Conservation (phyloP, 2,113 vertebrate species). For the Oophaga pumilio region DNA sequence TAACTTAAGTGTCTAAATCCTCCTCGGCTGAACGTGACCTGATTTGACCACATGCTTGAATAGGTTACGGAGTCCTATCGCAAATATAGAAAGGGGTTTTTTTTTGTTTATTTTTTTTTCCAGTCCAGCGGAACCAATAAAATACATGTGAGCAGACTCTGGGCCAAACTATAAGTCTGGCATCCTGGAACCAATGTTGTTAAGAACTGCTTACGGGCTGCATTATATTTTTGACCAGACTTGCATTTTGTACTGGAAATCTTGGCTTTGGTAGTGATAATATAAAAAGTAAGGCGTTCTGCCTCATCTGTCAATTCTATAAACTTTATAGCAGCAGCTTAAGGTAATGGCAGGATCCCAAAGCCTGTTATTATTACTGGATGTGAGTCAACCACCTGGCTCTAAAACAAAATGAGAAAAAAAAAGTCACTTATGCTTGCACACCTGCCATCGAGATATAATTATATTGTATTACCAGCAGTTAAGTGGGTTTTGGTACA, state of each 20-base stretch:
- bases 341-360: constrained; percentile 69
- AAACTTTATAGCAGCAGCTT: constrained; percentile 76
- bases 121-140: constrained; percentile 11
- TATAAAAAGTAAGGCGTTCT: constrained; percentile 62
- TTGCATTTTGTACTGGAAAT: constrained; percentile 58
- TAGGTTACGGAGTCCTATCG: too few species aligned
- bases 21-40: not conserved
- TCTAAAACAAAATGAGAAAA: constrained; percentile 66
- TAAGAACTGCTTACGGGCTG: constrained; percentile 12
- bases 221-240: constrained; percentile 38
- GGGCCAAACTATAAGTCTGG: constrained; percentile 52
- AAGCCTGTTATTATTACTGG: constrained; percentile 78
- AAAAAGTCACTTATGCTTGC: constrained; percentile 70
- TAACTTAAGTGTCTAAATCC: not conserved
- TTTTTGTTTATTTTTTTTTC: not conserved
- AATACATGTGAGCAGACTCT: constrained; percentile 36
- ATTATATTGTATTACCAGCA: constrained; percentile 61
- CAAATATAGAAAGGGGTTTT: not conserved
- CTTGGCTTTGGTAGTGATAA: constrained; percentile 64
- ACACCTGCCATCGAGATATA: constrained; percentile 75
- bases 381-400: constrained; percentile 69
- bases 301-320: constrained; percentile 68
- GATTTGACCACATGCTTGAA: too few species aligned
- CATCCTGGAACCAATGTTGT: not conserved
- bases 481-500: not conserved